Evolutionary conservation across 2,113 vertebrate species (phyloP), one percentile per base, ranked within the genome.

Genomic region (Marcusenius ussheri): DNA sequence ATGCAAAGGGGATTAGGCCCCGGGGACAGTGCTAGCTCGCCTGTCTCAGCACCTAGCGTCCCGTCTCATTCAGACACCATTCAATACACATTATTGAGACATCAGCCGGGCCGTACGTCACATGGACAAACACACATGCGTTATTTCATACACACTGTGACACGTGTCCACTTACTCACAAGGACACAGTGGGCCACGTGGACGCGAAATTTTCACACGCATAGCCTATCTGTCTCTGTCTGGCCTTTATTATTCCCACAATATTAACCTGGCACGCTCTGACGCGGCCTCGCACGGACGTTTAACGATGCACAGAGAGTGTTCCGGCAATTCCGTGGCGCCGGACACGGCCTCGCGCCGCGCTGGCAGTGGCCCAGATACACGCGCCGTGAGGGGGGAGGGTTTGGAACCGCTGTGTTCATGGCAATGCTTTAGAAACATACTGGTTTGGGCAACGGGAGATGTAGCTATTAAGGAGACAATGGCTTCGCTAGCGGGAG

Each of bases 51-150:
- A 89, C 89, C 51, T 42, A 31, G 42, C 15, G 0, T 17, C 50
- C 77, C 0, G 51, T 19, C 89, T 47, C 80, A 84, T 85, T 85
- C 89, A 89, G 80, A 66, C 89, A 49, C 89, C 89, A 89, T 62
- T 89, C 89, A 89, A 89, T 89, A 85, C 80, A 58, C 42, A 89
- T 89, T 84, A 89, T n/a, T 46, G 89, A 46, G 49, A 51, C 49
- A 89, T 89, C 89, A 89, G 51, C 3, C 0, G 3, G 21, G 10
- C 21, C 13, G 6, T 53, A 19, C 0, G 2, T 11, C 88, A 35
- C 47, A 51, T 19, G 35, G 49, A 84, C 49, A 84, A 13, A 31
- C 89, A 47, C 89, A 47, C 89, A 46, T 13, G n/a, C 70, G 17
- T n/a, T 49, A 21, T 10, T 24, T 24, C 42, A 46, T n/a, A 21